Base-by-base conservation (phyloP, 2,797 vertebrate species). In the Scolopax rusticola region DNA sequence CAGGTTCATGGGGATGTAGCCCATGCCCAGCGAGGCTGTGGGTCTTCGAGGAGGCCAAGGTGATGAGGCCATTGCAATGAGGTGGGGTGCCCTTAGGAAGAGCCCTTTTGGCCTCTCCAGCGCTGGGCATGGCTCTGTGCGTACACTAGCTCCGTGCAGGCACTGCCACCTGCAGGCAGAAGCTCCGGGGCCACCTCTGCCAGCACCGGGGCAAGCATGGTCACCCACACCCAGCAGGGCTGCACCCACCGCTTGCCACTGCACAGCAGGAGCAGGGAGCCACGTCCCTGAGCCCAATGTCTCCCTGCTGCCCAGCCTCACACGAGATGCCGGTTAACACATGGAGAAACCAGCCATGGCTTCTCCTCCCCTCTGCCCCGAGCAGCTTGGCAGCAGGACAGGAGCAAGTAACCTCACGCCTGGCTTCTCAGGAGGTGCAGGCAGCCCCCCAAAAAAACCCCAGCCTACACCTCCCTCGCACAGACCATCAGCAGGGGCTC, bases 81-180 rank as follows among this genome's bases (percentile, higher is more conserved):
- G 23, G 30, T 1, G 11, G 25, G 9, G 17, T 3, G 28, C 12
- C 15, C 45, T 18, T n/a, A 20, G 30, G 15, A 68, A 14, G 7
- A 75, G 28, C 12, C 16, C 3, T 25, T 7, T 69, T 33, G 0
- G 2, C 9, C 57, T 6, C 25, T 5, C 16, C 56, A 24, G 40
- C 47, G 6, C 28, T 0, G 8, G 30, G 48, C 64, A 36, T 1
- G 2, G 53, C 69, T 12, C 18, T 3, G 7, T 38, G 6, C 0
- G 1, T 0, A 13, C 6, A 14, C 8, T 41, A 60, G 93, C 63
- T 25, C 84, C 6, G 5, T 7, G 76, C 79, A 76, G 60, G 79
- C 91, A 88, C 83, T 65, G 95, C 94, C 96, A 91, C 4, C 96
- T 97, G 85, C 93, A 95, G 95, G 94, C 91, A 51, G 87, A 3